Percentiles rank a stretch among this genome's conserved stretches.
Conservation (phyloP, 1,140 invertebrate species). For the Temnothorax longispinosus region DNA sequence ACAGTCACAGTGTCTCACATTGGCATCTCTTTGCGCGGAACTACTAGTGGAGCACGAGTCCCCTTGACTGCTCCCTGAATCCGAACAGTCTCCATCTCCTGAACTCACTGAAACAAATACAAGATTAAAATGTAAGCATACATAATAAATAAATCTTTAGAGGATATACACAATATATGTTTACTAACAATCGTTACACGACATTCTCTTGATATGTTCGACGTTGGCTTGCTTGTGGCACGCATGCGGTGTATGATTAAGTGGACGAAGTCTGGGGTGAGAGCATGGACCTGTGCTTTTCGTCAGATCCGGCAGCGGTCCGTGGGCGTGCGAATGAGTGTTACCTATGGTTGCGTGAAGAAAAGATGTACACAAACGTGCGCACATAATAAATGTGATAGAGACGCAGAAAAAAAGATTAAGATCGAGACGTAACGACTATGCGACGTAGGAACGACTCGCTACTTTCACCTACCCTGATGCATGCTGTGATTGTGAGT, state of each 20-base stretch:
- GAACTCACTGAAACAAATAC: slow-evolving; percentile 76
- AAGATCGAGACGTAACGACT: not conserved
- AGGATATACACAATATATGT: not conserved
- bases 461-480: slow-evolving; percentile 75
- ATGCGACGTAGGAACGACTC: slow-evolving; percentile 29
- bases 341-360: slow-evolving; percentile 68
- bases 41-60: slow-evolving; percentile 87
- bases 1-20: slow-evolving; percentile 89
- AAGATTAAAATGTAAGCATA: slow-evolving; percentile 29
- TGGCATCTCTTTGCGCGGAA: slow-evolving; percentile 86
- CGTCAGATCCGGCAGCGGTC: slow-evolving; percentile 74
- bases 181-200: slow-evolving; percentile 84
- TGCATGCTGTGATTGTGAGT: slow-evolving; percentile 78
- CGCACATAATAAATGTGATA: not conserved
- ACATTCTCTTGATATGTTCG: slow-evolving; percentile 85
- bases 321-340: slow-evolving; percentile 79
- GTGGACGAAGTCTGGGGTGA: slow-evolving; percentile 77
- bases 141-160: not conserved
- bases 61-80: slow-evolving; percentile 85
- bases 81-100: slow-evolving; percentile 83
- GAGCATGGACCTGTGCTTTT: slow-evolving; percentile 74
- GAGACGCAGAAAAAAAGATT: not conserved
- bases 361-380: slow-evolving; percentile 14
- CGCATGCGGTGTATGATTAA: slow-evolving; percentile 79
- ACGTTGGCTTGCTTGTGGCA: slow-evolving; percentile 84